Evolutionary conservation across 2,888 invertebrate species (phyloP).

Genomic region (Baronia brevicornis): DNA sequence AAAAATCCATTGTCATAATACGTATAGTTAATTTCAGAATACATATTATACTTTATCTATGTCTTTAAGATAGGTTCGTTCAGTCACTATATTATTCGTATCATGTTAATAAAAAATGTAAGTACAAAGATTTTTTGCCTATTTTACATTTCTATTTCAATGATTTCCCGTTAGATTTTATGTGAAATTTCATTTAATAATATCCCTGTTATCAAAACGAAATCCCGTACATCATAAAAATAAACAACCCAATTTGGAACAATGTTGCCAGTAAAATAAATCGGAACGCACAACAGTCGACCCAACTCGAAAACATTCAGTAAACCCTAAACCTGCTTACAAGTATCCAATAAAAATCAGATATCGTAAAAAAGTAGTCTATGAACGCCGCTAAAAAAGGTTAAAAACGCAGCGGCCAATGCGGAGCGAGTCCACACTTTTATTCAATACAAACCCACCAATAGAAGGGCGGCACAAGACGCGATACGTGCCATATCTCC

Average conservation of each 20-base stretch:
- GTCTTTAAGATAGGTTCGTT: too few species aligned
- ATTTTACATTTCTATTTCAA: too few species aligned
- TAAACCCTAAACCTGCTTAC: constrained; percentile 39
- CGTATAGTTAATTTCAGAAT: too few species aligned
- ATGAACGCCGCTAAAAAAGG: constrained; percentile 31
- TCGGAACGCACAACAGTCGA: constrained; percentile 17
- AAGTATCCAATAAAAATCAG: constrained; percentile 54
- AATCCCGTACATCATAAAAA: too few species aligned
- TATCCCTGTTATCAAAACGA: neutral
- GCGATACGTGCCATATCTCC: constrained; percentile 32
- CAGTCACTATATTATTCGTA: too few species aligned
- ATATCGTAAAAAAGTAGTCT: constrained; percentile 38
- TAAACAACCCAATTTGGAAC: constrained; percentile 5
- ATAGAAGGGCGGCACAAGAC: constrained; percentile 45
- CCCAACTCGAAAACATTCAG: constrained; percentile 35
- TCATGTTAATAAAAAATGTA: too few species aligned
- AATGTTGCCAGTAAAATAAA: constrained; percentile 7
- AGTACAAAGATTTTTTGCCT: too few species aligned
- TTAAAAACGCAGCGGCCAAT: constrained; percentile 33
- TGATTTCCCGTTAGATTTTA: too few species aligned
- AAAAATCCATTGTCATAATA: too few species aligned
- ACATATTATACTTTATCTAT: too few species aligned
- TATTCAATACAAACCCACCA: constrained; percentile 49
- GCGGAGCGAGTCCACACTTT: constrained; percentile 33
- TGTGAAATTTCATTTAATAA: too few species aligned